Evolutionary conservation across 2,113 vertebrate species (phyloP), one percentile per base, ranked within the genome.

Genomic region (Eubucco bourcierii): DNA sequence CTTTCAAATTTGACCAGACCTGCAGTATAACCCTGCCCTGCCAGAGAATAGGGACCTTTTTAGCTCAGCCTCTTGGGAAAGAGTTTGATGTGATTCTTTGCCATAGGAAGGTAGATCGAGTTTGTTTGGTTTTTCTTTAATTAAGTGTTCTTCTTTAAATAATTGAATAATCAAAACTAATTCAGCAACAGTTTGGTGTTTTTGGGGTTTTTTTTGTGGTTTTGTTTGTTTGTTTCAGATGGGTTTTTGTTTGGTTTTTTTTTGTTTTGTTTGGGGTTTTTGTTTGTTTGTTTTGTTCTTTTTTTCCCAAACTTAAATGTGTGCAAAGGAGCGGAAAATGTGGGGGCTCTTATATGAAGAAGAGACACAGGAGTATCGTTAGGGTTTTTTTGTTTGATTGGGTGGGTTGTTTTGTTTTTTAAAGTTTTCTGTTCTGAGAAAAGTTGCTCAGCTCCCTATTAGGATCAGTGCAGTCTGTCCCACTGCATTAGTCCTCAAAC

Each of bases 381-480:
- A 77, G 28, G 28, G 23, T 6, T 9, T 56, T 50, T 56, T 5
- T 46, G 15, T 39, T 77, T 46, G 44, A 12, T 25, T 52, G 47
- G 23, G 50, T n/a, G 23, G 41, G 12, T 41, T 41, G 41, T 25
- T 52, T 52, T 46, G 44, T 61, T 21, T 21, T 17, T 27, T 64
- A 63, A 29, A 27, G 7, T 9, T 53, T 50, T 56, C 6, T 47
- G 14, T 41, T 78, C 46, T 64, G 47, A 71, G 59, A 81, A 59
- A 92, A 67, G 68, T 50, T 86, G 55, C 20, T 72, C 39, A 65
- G 66, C 20, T 92, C 27, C 93, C 92, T 82, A 68, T 50, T 84
- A 94, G 75, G 85, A 92, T 94, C 95, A 93, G 41, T 87, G 83
- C 84, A 92, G 59, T 84, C 88, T 94, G 90, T 93, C 92, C 88